A percentile compares a stretch with the other conserved stretches of the same genome.
Conservation (phyloP, 2,888 invertebrate genomes). For the Epistrophe grossulariae region DNA sequence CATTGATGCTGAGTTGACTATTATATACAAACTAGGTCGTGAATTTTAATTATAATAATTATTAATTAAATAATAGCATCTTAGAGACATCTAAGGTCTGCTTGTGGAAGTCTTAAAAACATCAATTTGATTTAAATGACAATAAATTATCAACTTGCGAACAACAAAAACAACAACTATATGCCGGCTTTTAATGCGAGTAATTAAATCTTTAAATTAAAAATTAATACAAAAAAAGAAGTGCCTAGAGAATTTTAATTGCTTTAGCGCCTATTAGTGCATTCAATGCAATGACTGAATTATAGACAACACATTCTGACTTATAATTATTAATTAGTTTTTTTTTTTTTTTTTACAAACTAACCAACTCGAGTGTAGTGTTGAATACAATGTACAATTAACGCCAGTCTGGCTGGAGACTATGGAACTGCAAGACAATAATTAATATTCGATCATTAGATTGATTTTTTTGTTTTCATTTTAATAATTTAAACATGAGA, state of each 20-base stretch:
- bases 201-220: constrained; percentile 69
- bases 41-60: neutral
- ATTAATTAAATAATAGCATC: neutral
- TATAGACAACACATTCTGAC: constrained; percentile 43
- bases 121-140: constrained; percentile 3
- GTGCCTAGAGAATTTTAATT: constrained; percentile 57
- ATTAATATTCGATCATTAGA: constrained; percentile 33
- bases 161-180: neutral
- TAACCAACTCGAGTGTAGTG: neutral
- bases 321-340: constrained; percentile 51
- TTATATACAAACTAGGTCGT: neutral
- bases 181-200: constrained; percentile 26
- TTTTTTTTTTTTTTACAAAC: constrained; percentile 2
- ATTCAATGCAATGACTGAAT: constrained; percentile 51
- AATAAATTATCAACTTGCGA: constrained; percentile 30
- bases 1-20: neutral
- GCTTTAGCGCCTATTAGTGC: constrained; percentile 63
- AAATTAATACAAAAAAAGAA: constrained; percentile 12
- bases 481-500: no score
- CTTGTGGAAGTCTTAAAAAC: constrained; percentile 14
- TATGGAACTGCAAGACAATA: constrained; percentile 1
- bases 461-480: neutral
- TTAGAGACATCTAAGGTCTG: neutral
- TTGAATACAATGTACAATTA: constrained; percentile 32
- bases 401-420: constrained; percentile 38